Percentiles rank a stretch among this genome's conserved stretches.
Conservation (phyloP, 2,797 vertebrate species). For the Neostethus bicornis region DNA sequence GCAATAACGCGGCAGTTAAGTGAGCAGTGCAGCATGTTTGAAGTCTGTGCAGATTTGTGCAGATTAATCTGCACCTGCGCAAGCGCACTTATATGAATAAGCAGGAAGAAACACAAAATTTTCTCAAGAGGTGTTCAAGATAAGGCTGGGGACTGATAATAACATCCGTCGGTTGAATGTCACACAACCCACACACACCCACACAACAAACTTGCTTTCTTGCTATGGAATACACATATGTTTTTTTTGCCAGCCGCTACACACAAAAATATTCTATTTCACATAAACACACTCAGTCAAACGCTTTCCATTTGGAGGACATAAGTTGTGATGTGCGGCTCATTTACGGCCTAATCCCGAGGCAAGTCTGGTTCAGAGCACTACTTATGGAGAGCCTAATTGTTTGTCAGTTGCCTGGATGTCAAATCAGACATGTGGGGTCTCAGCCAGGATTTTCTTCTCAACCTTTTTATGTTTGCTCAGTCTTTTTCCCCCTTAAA, state of each 20-base stretch:
- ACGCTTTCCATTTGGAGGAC: conserved; percentile 59
- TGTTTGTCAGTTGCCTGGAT: conserved; percentile 77
- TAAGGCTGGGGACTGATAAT: conserved; percentile 59
- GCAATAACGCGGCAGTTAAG: conserved; percentile 39
- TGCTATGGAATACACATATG: conserved; percentile 37
- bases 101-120: conserved; percentile 12
- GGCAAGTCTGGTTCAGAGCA: conserved; percentile 66
- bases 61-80: conserved; percentile 13
- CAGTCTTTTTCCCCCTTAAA: conserved; percentile 48
- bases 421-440: conserved; percentile 70
- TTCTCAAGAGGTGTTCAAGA: conserved; percentile 54
- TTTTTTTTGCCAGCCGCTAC: conserved; percentile 30
- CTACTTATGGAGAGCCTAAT: conserved; percentile 74
- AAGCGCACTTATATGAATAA: conserved; percentile 8
- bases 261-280: conserved; percentile 16
- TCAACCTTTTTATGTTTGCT: conserved; percentile 73
- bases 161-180: conserved; percentile 68
- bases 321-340: conserved; percentile 68
- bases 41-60: conserved; percentile 16
- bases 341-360: conserved; percentile 74
- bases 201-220: conserved; percentile 52
- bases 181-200: conserved; percentile 64
- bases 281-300: conserved; percentile 19
- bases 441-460: conserved; percentile 71
- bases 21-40: conserved; percentile 20